A percentile compares a stretch with the other conserved stretches of the same genome.
These are phyloP conservation scores for Syrmaticus mikado DNA, from an alignment of 2,113 vertebrate genomes.

Conservation along the genomic window DNA sequence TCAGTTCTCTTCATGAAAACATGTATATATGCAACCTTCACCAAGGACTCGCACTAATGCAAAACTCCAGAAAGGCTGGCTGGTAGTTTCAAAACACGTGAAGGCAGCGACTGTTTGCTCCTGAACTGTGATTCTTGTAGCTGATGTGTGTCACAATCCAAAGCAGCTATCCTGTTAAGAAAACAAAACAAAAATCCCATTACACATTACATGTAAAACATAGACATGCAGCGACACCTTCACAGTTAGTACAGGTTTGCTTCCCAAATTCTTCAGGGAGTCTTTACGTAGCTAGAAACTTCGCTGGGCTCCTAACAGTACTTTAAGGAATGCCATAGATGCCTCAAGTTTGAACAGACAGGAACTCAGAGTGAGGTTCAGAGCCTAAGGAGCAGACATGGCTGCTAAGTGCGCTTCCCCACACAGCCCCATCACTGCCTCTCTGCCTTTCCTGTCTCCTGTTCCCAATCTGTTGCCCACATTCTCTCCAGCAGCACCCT, in stretches of 20 bases:
- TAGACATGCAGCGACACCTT: neutral
- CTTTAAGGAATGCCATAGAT: neutral
- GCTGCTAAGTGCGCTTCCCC: neutral
- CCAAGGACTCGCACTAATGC: conserved; percentile 66
- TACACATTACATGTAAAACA: neutral
- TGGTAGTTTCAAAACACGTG: conserved; percentile 24
- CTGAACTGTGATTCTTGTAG: neutral
- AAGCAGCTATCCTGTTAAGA: conserved; percentile 52
- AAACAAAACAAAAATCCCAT: neutral
- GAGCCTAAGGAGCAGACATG: neutral
- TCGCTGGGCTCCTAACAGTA: neutral
- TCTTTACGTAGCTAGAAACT: neutral
- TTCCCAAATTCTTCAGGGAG: neutral
- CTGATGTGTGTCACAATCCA: neutral
- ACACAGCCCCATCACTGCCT: too few species aligned
- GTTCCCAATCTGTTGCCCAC: neutral
- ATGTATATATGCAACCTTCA: conserved; percentile 82
- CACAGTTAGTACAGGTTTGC: neutral
- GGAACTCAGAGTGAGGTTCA: neutral
- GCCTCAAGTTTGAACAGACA: neutral
- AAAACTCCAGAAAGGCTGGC: conserved; percentile 39
- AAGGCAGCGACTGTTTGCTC: conserved; percentile 19
- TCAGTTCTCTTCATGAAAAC: conserved; percentile 98
- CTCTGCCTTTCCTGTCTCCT: neutral
- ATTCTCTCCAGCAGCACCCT: neutral